Conservation (phyloP, 1,140 invertebrate genomes). For the Heliconius hewitsoni region DNA sequence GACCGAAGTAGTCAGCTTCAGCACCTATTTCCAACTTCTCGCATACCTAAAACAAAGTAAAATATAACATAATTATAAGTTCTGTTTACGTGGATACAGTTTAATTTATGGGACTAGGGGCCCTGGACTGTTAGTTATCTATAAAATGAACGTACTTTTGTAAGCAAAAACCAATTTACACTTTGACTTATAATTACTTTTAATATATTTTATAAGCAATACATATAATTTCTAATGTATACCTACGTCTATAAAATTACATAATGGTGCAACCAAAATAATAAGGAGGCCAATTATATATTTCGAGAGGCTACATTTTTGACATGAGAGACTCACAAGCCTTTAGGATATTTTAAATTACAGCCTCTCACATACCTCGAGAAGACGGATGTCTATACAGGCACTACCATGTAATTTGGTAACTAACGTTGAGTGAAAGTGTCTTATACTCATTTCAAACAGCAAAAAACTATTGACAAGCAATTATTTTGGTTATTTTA, state of each 20-base stretch:
- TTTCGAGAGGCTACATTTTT: not conserved
- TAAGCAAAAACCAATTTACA: too few relatives aligned
- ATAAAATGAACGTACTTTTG: too few relatives aligned
- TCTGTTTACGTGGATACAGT: not conserved
- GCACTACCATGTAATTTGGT: not conserved
- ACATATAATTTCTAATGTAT: not conserved
- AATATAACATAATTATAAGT: not conserved
- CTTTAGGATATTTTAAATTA: constrained; percentile 16
- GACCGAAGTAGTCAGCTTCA: constrained; percentile 93
- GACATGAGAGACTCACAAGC: not conserved
- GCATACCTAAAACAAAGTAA: constrained; percentile 86
- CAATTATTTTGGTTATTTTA: not conserved
- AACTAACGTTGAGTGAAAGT: constrained; percentile 1
- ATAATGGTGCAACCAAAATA: not conserved
- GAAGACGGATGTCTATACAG: constrained; percentile 4
- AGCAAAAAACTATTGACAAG: not conserved
- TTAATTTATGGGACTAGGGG: too few relatives aligned
- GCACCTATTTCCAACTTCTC: constrained; percentile 89
- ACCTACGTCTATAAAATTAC: not conserved
- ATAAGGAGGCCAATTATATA: not conserved
- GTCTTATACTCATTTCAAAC: not conserved
- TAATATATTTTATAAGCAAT: too few relatives aligned
- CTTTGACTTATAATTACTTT: too few relatives aligned
- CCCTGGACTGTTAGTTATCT: too few relatives aligned
- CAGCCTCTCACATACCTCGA: not conserved